Conservation (phyloP, 1,140 invertebrate species). For the Drosophila setifemur region DNA sequence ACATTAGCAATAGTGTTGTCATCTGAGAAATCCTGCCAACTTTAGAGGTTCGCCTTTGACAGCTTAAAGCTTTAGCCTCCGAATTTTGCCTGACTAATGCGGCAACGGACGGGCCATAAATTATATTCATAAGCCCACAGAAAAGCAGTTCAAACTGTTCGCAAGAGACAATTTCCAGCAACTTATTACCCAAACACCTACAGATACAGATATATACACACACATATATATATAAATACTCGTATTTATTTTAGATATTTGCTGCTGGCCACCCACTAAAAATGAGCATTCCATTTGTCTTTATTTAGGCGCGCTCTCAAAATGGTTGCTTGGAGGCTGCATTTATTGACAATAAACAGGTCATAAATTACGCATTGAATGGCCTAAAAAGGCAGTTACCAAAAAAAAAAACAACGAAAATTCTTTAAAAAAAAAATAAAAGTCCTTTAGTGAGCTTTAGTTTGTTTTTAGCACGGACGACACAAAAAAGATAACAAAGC, state of each 20-base stretch:
- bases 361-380: slow-evolving; percentile 64
- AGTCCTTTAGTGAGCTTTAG: slow-evolving; percentile 1
- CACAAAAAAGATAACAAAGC: neutral
- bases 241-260: slow-evolving; percentile 48
- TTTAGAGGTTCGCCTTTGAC: slow-evolving; percentile 9
- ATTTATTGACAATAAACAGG: slow-evolving; percentile 79
- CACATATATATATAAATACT: slow-evolving; percentile 7
- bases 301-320: slow-evolving; percentile 67
- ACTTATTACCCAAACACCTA: slow-evolving; percentile 38
- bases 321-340: slow-evolving; percentile 76
- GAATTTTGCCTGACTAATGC: slow-evolving; percentile 35
- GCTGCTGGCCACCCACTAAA: slow-evolving; percentile 40
- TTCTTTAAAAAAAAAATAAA: slow-evolving; percentile 9
- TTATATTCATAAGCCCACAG: slow-evolving; percentile 38
- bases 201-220: neutral
- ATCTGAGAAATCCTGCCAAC: slow-evolving; percentile 15
- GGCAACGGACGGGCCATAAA: slow-evolving; percentile 34
- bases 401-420: slow-evolving; percentile 1
- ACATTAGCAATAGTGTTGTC: neutral
- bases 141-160: slow-evolving; percentile 37
- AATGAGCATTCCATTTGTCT: slow-evolving; percentile 74
- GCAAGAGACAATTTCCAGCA: slow-evolving; percentile 35
- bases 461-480: neutral
- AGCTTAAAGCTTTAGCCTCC: slow-evolving; percentile 34
- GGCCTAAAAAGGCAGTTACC: neutral